A percentile compares a stretch with the other conserved stretches of the same genome.
Evolutionary conservation across 2,888 invertebrate species (phyloP).

Genomic region (Andrena minutula): DNA sequence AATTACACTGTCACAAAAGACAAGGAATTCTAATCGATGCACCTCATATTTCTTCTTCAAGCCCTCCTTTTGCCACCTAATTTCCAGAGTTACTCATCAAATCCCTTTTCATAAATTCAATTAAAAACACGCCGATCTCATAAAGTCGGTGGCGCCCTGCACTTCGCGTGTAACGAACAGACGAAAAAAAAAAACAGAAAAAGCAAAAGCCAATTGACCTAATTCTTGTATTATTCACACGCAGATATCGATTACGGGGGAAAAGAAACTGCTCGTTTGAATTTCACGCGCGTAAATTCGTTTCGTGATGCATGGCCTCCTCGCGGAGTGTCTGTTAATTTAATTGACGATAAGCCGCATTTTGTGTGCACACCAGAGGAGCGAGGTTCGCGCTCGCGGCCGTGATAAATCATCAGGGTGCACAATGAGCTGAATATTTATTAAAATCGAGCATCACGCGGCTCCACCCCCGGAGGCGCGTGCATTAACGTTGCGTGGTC

Average conservation of each 20-base stretch:
- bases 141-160: background rate
- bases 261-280: conserved; percentile 16
- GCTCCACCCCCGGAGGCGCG: conserved; percentile 11
- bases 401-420: conserved; percentile 55
- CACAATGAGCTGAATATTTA: conserved; percentile 58
- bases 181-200: background rate
- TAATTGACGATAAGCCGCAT: no score
- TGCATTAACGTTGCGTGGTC: conserved; percentile 36
- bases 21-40: no score
- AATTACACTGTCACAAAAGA: background rate
- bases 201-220: conserved; percentile 18
- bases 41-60: no score
- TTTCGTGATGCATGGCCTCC: conserved; percentile 1
- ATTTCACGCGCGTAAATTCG: conserved; percentile 31
- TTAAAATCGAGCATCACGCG: conserved; percentile 56
- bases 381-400: conserved; percentile 18
- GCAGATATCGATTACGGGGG: background rate
- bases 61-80: no score
- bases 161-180: background rate
- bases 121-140: no score
- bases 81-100: no score
- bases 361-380: background rate
- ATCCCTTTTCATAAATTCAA: no score
- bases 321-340: background rate
- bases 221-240: conserved; percentile 1